Evolutionary conservation across 1,140 invertebrate species (phyloP), one percentile per base, ranked within the genome.

Genomic region (Paraescarpia echinospica): DNA sequence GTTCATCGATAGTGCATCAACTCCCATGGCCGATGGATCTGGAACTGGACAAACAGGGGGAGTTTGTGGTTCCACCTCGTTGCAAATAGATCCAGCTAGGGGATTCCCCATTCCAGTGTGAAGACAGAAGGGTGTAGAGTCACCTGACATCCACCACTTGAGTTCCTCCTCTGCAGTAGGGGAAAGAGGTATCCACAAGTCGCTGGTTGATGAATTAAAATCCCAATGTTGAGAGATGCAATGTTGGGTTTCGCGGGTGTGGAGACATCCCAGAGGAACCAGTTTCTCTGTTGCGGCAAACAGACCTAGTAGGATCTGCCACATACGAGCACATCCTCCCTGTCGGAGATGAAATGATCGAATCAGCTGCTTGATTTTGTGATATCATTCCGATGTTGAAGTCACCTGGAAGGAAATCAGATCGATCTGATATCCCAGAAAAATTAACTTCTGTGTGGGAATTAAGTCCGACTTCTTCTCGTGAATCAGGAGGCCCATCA

Each of bases 231-330:
- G 34, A 18, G 90, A 34, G 14, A 90, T 35, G 35, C 90, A 90
- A 34, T n/a, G n/a, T 4, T 90, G 90, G 90, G 35, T 33, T 34
- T 34, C 34, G 18, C 5, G 34, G 34, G 35, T 90, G n/a, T 90
- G 90, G 2, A 90, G 35, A 4, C 22, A 31, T 22, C 90, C 90
- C 90, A 34, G 35, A 41, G 6, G 34, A 34, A 90, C 90, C n/a
- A 90, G 22, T 90, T 41, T 90, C 27, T 90, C 1, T 90, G 18
- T 35, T 22, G 90, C 18, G 4, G 6, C 90, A 35, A 90, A 90
- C 27, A 90, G n/a, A 90, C 18, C 90, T 27, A 90, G n/a, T n/a
- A 90, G 35, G 35, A 41, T 18, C 90, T 90, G 90, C n/a, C n/a
- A n/a, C n/a, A n/a, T n/a, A n/a, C n/a, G n/a, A n/a, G n/a, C 90